Conservation (phyloP, 2,797 vertebrate species). For the Lycodopsis pacificus region DNA sequence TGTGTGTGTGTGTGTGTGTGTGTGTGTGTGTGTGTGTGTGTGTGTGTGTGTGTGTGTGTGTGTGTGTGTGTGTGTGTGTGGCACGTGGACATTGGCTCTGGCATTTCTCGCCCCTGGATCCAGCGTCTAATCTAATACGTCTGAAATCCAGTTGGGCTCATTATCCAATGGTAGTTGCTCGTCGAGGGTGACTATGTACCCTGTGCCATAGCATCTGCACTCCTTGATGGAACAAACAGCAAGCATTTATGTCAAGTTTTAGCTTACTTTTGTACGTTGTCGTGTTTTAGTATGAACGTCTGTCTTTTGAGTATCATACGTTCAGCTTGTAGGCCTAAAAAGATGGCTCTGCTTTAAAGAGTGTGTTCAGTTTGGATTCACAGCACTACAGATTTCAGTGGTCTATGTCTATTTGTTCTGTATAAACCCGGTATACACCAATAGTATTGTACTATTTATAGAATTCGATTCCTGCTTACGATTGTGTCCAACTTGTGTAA, state of each 20-base stretch:
- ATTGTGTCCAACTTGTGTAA: background rate
- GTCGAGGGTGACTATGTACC: background rate
- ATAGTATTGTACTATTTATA: background rate
- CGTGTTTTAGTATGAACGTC: background rate
- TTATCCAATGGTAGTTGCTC: constrained; percentile 1
- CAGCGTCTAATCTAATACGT: constrained; percentile 4
- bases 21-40: too few relatives aligned
- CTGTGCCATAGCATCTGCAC: too few relatives aligned
- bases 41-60: too few relatives aligned
- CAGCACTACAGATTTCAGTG: background rate
- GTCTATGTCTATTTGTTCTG: too few relatives aligned
- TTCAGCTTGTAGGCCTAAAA: background rate
- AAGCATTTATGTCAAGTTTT: background rate
- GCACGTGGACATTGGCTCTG: constrained; percentile 12
- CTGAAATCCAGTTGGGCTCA: constrained; percentile 11
- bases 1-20: too few relatives aligned
- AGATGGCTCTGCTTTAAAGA: constrained; percentile 1
- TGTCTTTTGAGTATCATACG: background rate
- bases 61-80: background rate
- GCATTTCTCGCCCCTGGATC: background rate
- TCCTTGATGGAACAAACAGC: too few relatives aligned
- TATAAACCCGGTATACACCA: too few relatives aligned
- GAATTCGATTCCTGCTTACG: background rate
- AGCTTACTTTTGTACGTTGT: background rate
- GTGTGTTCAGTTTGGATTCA: constrained; percentile 5